Base-by-base conservation (phyloP, 1,140 invertebrate genomes). In the Eriosoma lanigerum region DNA sequence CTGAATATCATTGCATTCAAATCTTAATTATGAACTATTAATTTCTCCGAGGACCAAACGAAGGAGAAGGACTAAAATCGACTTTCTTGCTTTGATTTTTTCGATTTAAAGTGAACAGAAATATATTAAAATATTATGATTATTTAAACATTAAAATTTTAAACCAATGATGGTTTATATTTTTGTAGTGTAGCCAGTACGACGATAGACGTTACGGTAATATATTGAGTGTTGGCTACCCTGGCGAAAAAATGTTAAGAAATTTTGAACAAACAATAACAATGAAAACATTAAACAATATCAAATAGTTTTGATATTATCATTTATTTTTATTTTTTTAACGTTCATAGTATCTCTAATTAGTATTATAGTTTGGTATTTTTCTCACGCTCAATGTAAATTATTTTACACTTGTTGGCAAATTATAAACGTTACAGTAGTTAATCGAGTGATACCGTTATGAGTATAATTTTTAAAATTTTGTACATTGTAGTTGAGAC, bases 261-360 rank as follows among this genome's bases (percentile, higher is more conserved):
- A 48, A 15, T 46, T 19, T 17, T 19, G 3, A 60, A 78, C 52
- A 56, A 75, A 75, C 72, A 76, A 60, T 10, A 78, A 78, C 75
- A 62, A 44, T 62, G 21, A 38, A 58, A n/a, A n/a, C n/a, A n/a
- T n/a, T n/a, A n/a, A n/a, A n/a, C n/a, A n/a, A n/a, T n/a, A n/a
- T n/a, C n/a, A n/a, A n/a, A 58, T 60, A 78, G 56, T 78, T 78
- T 62, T 78, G 38, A 62, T 62, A 4, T 38, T 38, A 38, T n/a
- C 32, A 38, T 38, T 38, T n/a, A n/a, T n/a, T n/a, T n/a, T n/a
- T n/a, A n/a, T 58, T 76, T 48, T 68, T 78, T 78, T 76, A 76
- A 76, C 73, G 73, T 76, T 6, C 68, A 32, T 26, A 50, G 4
- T 38, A 10, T 52, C 19, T 10, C n/a, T 38, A 38, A 38, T 38